These are phyloP conservation scores for Cephus rjabovi DNA, from an alignment of 2,888 invertebrate species.

Conservation along the genomic window DNA sequence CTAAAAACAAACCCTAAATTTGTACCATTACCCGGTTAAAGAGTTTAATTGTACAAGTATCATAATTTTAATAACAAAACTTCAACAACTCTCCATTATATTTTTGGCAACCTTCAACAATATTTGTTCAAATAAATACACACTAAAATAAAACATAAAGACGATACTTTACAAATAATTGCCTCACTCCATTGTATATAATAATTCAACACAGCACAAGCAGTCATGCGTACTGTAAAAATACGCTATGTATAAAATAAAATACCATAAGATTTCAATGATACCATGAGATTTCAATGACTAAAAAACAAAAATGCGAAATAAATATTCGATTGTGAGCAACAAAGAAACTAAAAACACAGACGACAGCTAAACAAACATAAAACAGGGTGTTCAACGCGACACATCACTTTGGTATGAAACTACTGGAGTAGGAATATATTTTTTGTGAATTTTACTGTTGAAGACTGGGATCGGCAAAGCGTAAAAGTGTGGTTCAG, in stretches of 20 bases:
- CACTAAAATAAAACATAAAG: neutral
- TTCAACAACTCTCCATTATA: neutral
- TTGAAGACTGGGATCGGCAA: slow-evolving; percentile 66
- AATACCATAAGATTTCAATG: no score
- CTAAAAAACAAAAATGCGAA: neutral
- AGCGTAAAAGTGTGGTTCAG: slow-evolving; percentile 73
- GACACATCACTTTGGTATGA: slow-evolving; percentile 61
- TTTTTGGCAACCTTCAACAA: neutral
- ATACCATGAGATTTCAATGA: neutral
- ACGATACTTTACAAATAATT: neutral
- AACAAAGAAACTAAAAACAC: neutral
- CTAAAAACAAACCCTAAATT: neutral
- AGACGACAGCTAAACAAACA: neutral
- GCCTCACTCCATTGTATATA: neutral
- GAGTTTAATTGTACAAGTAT: neutral
- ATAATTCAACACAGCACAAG: neutral
- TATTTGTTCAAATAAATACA: neutral
- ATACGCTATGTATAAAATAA: neutral
- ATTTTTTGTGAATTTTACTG: slow-evolving; percentile 59
- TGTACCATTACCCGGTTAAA: neutral
- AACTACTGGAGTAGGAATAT: slow-evolving; percentile 67
- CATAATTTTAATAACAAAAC: neutral
- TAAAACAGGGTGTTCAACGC: slow-evolving; percentile 22
- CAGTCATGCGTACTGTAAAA: neutral
- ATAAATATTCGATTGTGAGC: neutral